A percentile compares a stretch with the other conserved stretches of the same genome.
These are phyloP conservation scores for Eretmochelys imbricata DNA, from an alignment of 2,113 vertebrate species.

Conservation along the genomic window DNA sequence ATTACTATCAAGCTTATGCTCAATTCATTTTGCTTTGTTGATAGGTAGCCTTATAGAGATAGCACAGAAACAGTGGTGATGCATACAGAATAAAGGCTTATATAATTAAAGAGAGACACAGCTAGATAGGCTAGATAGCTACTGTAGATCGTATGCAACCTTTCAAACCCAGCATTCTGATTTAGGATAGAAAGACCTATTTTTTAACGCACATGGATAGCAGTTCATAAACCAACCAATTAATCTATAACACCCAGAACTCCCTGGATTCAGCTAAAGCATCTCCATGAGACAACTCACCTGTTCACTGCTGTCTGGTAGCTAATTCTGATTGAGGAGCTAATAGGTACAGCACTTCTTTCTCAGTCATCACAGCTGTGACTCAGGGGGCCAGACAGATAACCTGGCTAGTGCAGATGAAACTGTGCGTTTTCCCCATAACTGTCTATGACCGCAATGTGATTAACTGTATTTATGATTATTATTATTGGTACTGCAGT, in stretches of 20 bases:
- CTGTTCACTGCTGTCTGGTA: too few relatives aligned
- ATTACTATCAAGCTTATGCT: too few relatives aligned
- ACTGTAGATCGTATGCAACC: too few relatives aligned
- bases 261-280: background rate
- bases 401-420: background rate
- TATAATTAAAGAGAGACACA: too few relatives aligned
- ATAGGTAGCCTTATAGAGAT: too few relatives aligned
- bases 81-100: too few relatives aligned
- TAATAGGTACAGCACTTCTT: background rate
- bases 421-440: background rate
- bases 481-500: background rate
- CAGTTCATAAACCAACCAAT: background rate
- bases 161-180: too few relatives aligned
- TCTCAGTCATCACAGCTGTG: background rate
- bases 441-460: background rate
- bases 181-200: too few relatives aligned
- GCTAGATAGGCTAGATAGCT: too few relatives aligned
- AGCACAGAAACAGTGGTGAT: too few relatives aligned
- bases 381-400: background rate
- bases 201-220: too few relatives aligned
- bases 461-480: background rate
- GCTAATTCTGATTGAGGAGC: background rate
- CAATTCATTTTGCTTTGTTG: too few relatives aligned
- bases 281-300: background rate
- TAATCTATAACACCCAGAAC: background rate